Evolutionary conservation across 2,113 vertebrate species (phyloP).

Genomic region (Silurus meridionalis): DNA sequence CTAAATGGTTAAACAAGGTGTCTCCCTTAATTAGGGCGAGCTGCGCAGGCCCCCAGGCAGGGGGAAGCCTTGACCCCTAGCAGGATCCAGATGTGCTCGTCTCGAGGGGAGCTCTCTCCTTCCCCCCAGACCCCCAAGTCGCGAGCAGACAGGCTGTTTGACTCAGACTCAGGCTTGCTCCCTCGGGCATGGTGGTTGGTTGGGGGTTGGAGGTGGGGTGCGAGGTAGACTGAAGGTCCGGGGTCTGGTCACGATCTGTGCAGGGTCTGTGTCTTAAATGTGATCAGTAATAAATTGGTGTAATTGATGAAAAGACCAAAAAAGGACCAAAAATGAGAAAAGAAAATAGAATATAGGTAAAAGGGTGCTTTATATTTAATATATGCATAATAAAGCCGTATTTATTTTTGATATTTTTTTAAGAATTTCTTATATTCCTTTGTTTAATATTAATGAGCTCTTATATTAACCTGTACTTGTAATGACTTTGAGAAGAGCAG

Average conservation of each 20-base stretch:
- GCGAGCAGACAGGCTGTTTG: conserved; percentile 70
- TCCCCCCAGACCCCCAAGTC: conserved; percentile 72
- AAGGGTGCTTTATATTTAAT: neutral
- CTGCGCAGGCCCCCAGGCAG: conserved; percentile 93
- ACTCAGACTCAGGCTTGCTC: conserved; percentile 64
- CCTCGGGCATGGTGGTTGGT: conserved; percentile 65
- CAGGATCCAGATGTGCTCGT: conserved; percentile 98
- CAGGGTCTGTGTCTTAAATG: conserved; percentile 68
- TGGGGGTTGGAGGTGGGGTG: conserved; percentile 18
- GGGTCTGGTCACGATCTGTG: conserved; percentile 72
- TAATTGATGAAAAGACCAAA: conserved; percentile 76
- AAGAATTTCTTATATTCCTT: neutral
- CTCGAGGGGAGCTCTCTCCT: conserved; percentile 75
- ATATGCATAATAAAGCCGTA: neutral
- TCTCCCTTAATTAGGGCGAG: conserved; percentile 91
- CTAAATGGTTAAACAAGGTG: conserved; percentile 92
- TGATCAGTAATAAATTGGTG: conserved; percentile 74
- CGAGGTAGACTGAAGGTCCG: conserved; percentile 18
- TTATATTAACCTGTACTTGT: neutral
- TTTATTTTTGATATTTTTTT: neutral
- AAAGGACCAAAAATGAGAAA: neutral
- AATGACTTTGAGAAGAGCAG: neutral
- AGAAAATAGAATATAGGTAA: no score
- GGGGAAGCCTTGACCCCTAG: conserved; percentile 97
- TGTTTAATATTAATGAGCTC: neutral